Conservation (phyloP, 2,888 invertebrate species). For the Diarsia rubi region DNA sequence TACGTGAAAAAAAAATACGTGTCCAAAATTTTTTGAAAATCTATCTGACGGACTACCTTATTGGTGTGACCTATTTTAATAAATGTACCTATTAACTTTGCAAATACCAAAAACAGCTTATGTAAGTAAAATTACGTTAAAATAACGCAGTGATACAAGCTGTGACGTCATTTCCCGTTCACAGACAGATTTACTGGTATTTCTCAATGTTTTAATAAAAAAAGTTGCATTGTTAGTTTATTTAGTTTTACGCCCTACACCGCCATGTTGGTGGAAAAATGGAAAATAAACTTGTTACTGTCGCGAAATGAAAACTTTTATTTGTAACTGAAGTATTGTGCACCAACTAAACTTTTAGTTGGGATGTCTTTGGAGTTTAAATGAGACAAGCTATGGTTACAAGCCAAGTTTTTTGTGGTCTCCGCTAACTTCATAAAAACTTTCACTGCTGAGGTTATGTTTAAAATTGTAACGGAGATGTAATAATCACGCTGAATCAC, state of each 20-base stretch:
- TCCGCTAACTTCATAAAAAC: not conserved
- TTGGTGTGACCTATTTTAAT: no score
- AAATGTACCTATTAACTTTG: no score
- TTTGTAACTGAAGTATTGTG: constrained; percentile 30
- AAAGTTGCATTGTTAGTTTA: constrained; percentile 53
- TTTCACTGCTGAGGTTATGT: not conserved
- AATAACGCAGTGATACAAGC: not conserved
- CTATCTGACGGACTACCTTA: no score
- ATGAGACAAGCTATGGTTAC: constrained; percentile 41
- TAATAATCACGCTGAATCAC: not conserved
- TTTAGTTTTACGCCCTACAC: constrained; percentile 26
- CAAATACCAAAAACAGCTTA: not conserved
- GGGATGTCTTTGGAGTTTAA: constrained; percentile 19
- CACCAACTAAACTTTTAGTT: constrained; percentile 24
- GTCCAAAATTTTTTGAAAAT: no score
- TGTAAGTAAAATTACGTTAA: not conserved
- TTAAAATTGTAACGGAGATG: not conserved
- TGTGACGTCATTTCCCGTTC: constrained; percentile 1
- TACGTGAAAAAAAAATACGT: no score
- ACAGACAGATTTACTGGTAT: constrained; percentile 30
- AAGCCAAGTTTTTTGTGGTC: constrained; percentile 23
- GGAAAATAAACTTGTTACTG: constrained; percentile 46
- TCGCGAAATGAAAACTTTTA: constrained; percentile 55
- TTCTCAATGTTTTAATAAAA: constrained; percentile 51
- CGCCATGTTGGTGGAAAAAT: constrained; percentile 43